Evolutionary conservation across 2,797 vertebrate genomes (phyloP), one percentile per base, ranked within the genome.

Genomic region (Aphelocoma californica): DNA sequence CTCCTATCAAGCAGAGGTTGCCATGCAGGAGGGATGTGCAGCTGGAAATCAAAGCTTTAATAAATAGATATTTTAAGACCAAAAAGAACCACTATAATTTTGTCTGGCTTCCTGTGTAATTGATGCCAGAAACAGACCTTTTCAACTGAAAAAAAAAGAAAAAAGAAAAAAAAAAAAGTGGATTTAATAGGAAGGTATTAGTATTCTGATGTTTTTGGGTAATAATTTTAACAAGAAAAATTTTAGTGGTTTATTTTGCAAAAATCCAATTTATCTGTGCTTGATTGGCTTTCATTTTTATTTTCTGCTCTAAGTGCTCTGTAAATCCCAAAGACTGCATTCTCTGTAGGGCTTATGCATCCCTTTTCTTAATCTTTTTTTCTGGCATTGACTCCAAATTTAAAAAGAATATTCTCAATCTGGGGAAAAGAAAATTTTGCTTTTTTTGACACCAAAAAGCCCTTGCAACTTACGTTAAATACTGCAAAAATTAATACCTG

Each of bases 1-100:
- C 77, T 57, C 81, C 87, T 92, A 91, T 88, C 84, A 88, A 88
- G 66, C 29, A 93, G 60, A 86, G 23, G 23, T 40, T 17, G n/a
- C 56, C 50, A 36, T 57, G 60, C 40, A 78, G 48, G 45, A 80
- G 45, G 62, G 45, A 67, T 86, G 56, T 80, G 38, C 83, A 95
- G 38, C 44, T 88, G 60, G 53, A 89, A 91, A 66, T 70, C 54
- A 93, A 88, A 86, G 48, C 34, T 85, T 88, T 93, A 88, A 82
- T 80, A 79, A 80, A 71, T 38, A 80, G 51, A 29, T 72, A 83
- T 79, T 88, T 95, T 79, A 90, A 88, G 58, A 86, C 40, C 24
- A 61, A 70, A 92, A 93, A 72, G 5, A 16, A 60, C 19, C 19
- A 24, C 45, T 14, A 5, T 78, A 72, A 51, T 83, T 83, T 79